These are phyloP conservation scores for Drosophila mauritiana DNA, from an alignment of 1,140 invertebrate genomes.

Conservation along the genomic window DNA sequence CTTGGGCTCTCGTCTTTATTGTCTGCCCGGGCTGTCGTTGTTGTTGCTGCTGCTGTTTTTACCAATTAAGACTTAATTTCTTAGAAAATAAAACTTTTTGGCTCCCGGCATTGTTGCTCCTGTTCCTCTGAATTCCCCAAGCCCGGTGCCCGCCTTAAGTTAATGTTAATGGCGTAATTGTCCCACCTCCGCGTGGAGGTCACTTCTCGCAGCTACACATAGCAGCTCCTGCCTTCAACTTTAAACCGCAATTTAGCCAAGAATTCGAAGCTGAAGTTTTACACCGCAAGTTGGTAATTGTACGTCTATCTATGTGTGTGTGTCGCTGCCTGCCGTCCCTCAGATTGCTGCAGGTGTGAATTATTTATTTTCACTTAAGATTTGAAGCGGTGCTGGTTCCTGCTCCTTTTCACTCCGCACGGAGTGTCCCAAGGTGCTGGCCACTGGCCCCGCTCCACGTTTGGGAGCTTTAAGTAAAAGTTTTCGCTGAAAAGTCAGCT, in stretches of 20 bases:
- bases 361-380: constrained; percentile 84
- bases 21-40: constrained; percentile 29
- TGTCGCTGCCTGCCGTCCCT: constrained; percentile 23
- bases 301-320: constrained; percentile 50
- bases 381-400: constrained; percentile 46
- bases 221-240: constrained; percentile 53
- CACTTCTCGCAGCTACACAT: constrained; percentile 37
- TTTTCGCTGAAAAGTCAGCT: constrained; percentile 76
- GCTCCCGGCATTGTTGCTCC: constrained; percentile 66
- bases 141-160: constrained; percentile 26
- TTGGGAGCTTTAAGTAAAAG: constrained; percentile 66
- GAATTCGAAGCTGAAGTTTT: constrained; percentile 76
- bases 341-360: constrained; percentile 81
- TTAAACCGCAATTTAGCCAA: constrained; percentile 72
- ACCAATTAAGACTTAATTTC: constrained; percentile 83
- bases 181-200: constrained; percentile 51
- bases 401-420: not conserved
- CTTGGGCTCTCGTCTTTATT: constrained; percentile 60
- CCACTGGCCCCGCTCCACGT: constrained; percentile 28
- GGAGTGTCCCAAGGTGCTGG: constrained; percentile 2
- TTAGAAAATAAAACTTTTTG: constrained; percentile 83
- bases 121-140: constrained; percentile 28
- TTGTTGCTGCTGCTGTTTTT: constrained; percentile 69
- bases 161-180: constrained; percentile 65
- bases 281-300: constrained; percentile 68